Percentiles rank a stretch among this genome's conserved stretches.
phyloP scores from a whole-genome alignment of 2,797 vertebrate species.

The Peromyscus nudipes region DNA sequence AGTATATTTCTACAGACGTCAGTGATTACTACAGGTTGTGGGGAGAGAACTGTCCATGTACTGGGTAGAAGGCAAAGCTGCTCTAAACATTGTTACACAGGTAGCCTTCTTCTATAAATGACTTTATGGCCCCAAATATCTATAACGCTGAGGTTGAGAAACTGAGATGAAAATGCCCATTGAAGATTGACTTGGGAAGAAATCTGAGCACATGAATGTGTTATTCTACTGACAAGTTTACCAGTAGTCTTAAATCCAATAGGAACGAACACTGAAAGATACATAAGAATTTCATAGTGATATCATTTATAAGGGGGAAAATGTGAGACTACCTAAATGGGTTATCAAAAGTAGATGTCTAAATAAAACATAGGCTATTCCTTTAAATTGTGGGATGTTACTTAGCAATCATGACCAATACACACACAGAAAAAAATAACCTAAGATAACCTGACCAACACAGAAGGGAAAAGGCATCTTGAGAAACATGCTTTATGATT shows the following conservation, averaged over 20 bases:
- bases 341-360: background rate
- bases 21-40: background rate
- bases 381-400: background rate
- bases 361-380: background rate
- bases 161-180: background rate
- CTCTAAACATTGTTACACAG: background rate
- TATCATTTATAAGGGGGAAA: background rate
- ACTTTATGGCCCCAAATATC: background rate
- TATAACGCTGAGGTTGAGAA: background rate
- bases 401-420: background rate
- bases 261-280: background rate
- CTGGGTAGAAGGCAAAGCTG: background rate
- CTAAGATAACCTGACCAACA: background rate
- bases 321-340: background rate
- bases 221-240: background rate
- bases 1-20: background rate
- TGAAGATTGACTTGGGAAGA: background rate
- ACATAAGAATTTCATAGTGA: background rate
- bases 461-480: background rate
- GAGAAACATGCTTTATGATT: background rate
- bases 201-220: background rate
- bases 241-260: background rate
- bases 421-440: background rate
- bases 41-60: background rate
- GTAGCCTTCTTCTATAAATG: background rate